Evolutionary conservation across 2,113 vertebrate genomes (phyloP).

Genomic region (Saccopteryx bilineata): DNA sequence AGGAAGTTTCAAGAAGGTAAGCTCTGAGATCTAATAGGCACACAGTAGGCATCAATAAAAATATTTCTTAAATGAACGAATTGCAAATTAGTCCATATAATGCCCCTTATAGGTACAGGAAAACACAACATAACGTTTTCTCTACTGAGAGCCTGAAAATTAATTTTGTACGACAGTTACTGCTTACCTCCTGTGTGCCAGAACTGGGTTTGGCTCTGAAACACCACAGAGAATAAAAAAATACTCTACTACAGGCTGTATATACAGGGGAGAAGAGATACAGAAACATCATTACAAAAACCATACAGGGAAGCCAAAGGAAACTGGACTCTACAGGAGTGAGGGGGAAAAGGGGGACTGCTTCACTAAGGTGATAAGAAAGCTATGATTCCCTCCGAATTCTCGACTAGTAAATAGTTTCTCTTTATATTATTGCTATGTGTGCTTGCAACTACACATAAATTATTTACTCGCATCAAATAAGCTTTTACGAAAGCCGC

Average conservation of each 20-base stretch:
- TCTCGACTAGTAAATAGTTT: background rate
- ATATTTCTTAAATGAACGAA: background rate
- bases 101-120: background rate
- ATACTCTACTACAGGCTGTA: background rate
- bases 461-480: slow-evolving; percentile 37
- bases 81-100: background rate
- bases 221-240: slow-evolving; percentile 54
- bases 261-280: background rate
- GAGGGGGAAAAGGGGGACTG: background rate
- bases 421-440: background rate
- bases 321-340: background rate
- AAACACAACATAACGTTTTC: background rate
- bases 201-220: slow-evolving; percentile 1
- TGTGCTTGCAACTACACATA: background rate
- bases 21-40: background rate
- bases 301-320: background rate
- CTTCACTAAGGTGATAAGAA: background rate
- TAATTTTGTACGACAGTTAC: background rate
- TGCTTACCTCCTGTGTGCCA: background rate
- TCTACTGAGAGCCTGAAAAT: background rate
- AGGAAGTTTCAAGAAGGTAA: background rate
- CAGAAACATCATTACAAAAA: background rate
- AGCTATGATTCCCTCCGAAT: background rate
- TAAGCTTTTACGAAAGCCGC: slow-evolving; percentile 22
- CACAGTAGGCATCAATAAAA: background rate